These are phyloP conservation scores for Liasis olivaceus DNA, from an alignment of 2,797 vertebrate genomes.

Conservation along the genomic window DNA sequence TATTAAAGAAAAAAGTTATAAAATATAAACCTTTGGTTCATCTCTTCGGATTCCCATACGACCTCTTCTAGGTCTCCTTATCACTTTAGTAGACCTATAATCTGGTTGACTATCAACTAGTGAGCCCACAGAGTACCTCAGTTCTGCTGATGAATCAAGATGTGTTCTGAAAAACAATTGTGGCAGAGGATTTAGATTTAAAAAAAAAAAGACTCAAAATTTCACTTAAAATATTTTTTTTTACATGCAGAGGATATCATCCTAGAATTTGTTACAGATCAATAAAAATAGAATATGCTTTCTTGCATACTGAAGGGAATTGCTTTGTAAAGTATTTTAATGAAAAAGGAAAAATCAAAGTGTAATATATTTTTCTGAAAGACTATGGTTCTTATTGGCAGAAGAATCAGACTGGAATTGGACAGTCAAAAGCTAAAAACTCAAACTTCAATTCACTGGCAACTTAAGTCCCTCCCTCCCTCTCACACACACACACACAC, in stretches of 20 bases:
- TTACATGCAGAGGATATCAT: not conserved
- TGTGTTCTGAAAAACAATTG: conserved; percentile 81
- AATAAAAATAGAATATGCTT: not conserved
- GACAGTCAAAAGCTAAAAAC: not conserved
- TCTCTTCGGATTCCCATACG: conserved; percentile 85
- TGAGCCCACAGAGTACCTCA: conserved; percentile 92
- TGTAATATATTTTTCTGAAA: not conserved
- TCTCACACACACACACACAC: not conserved
- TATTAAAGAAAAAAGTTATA: conserved; percentile 20
- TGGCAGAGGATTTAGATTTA: not conserved
- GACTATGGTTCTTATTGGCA: not conserved
- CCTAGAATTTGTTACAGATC: not conserved
- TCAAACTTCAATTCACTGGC: not conserved
- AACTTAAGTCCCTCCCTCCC: not conserved
- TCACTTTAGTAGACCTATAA: conserved; percentile 94
- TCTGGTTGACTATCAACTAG: conserved; percentile 93
- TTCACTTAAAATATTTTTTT: not conserved
- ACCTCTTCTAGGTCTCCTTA: conserved; percentile 89
- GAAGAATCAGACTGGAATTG: not conserved
- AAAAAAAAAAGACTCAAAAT: not conserved
- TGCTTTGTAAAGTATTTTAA: not conserved
- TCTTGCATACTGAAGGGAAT: not conserved
- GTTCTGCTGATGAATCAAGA: conserved; percentile 89
- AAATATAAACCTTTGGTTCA: conserved; percentile 86
- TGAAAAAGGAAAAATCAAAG: not conserved